A percentile compares a stretch with the other conserved stretches of the same genome.
Conservation (phyloP, 2,797 vertebrate species). For the Sebastolobus alascanus region DNA sequence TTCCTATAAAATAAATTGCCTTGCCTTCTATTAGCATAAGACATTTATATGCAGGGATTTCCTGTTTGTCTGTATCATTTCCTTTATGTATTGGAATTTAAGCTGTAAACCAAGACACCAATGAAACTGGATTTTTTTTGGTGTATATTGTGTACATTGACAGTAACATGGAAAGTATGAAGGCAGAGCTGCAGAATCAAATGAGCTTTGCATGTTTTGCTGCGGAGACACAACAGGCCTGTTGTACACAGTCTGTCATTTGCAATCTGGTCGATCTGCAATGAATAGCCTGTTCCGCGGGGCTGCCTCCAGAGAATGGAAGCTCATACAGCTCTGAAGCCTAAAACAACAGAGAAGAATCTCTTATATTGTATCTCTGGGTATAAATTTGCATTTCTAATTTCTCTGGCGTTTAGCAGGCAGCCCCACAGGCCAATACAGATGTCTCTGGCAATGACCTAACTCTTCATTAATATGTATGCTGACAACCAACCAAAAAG, state of each 20-base stretch:
- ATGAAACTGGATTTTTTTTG: constrained; percentile 14
- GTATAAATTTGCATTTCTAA: constrained; percentile 85
- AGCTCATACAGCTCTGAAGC: constrained; percentile 71
- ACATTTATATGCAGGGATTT: constrained; percentile 13
- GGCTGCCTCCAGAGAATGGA: constrained; percentile 80
- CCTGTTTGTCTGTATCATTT: constrained; percentile 27
- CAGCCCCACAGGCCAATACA: constrained; percentile 80
- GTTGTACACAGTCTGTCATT: constrained; percentile 79
- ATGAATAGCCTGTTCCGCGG: constrained; percentile 78
- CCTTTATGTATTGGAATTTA: constrained; percentile 31
- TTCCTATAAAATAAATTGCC: constrained; percentile 18
- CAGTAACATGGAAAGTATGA: constrained; percentile 46
- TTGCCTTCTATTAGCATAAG: constrained; percentile 11
- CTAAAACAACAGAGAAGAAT: constrained; percentile 79
- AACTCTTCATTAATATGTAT: constrained; percentile 87
- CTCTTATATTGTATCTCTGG: constrained; percentile 80
- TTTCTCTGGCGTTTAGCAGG: constrained; percentile 79
- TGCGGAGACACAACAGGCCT: constrained; percentile 75
- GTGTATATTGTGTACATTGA: constrained; percentile 43
- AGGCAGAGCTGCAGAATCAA: constrained; percentile 66
- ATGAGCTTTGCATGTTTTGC: constrained; percentile 76
- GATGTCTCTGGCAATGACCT: constrained; percentile 85
- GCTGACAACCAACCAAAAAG: constrained; percentile 82
- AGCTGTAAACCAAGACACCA: constrained; percentile 24
- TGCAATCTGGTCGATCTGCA: constrained; percentile 83